A percentile compares a stretch with the other conserved stretches of the same genome.
These are phyloP conservation scores for Alsophila aescularia DNA, from an alignment of 2,888 invertebrate genomes.

Conservation along the genomic window DNA sequence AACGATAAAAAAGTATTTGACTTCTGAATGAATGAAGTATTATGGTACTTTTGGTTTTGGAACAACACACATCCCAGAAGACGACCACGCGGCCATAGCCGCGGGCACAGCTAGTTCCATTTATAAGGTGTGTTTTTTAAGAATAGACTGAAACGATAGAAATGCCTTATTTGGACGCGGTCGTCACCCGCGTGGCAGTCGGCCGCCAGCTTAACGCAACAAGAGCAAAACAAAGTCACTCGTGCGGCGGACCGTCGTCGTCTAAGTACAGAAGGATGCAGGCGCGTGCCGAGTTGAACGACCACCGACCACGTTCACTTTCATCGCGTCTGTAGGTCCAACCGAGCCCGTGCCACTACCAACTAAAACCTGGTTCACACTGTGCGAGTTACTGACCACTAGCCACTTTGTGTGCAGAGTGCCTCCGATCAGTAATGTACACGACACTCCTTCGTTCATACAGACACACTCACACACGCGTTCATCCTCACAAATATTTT, in stretches of 20 bases:
- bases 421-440: too few species aligned
- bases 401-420: neutral
- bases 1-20: too few species aligned
- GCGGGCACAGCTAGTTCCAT: too few species aligned
- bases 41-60: too few species aligned
- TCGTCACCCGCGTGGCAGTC: slow-evolving; percentile 1
- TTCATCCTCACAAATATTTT: too few species aligned
- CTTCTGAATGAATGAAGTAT: too few species aligned
- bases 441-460: too few species aligned
- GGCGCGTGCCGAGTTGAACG: slow-evolving; percentile 84
- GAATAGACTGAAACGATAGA: too few species aligned
- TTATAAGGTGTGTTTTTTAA: too few species aligned
- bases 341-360: slow-evolving; percentile 45
- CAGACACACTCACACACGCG: too few species aligned
- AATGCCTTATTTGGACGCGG: slow-evolving; percentile 6
- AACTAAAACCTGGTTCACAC: slow-evolving; percentile 22
- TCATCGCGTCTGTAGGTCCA: slow-evolving; percentile 64
- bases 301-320: slow-evolving; percentile 80
- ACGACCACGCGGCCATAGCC: too few species aligned
- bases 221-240: slow-evolving; percentile 59
- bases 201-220: slow-evolving; percentile 41
- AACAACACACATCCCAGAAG: too few species aligned
- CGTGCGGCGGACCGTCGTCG: slow-evolving; percentile 42
- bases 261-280: slow-evolving; percentile 57
- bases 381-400: slow-evolving; percentile 12